Percentiles rank a stretch among this genome's conserved stretches.
These are phyloP conservation scores for Ancistrus triradiatus DNA, from an alignment of 2,113 vertebrate species.

Conservation along the genomic window DNA sequence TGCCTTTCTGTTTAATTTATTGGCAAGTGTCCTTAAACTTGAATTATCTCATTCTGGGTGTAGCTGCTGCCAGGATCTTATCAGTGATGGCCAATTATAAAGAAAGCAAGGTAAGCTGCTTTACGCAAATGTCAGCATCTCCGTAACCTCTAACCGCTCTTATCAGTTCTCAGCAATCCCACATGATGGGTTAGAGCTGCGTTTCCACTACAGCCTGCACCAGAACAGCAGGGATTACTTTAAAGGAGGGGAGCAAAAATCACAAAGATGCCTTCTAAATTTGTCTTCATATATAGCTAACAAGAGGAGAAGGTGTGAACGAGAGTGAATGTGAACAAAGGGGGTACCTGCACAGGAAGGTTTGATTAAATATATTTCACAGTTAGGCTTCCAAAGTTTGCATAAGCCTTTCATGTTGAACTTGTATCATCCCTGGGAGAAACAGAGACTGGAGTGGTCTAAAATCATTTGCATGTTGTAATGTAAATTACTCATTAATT, in stretches of 20 bases:
- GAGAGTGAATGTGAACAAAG: neutral
- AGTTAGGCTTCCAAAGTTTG: too few species aligned
- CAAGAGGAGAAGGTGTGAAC: neutral
- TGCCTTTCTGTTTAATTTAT: slow-evolving; percentile 30
- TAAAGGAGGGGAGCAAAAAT: neutral
- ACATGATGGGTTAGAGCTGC: slow-evolving; percentile 19
- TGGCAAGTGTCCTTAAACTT: slow-evolving; percentile 43
- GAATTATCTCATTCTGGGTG: slow-evolving; percentile 48
- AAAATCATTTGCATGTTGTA: too few species aligned
- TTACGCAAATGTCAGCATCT: slow-evolving; percentile 70
- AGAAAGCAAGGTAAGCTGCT: slow-evolving; percentile 54
- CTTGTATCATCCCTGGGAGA: too few species aligned
- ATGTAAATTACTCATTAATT: too few species aligned
- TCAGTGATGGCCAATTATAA: slow-evolving; percentile 68
- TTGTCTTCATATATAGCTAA: slow-evolving; percentile 1
- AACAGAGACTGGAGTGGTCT: too few species aligned
- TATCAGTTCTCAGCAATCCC: slow-evolving; percentile 48
- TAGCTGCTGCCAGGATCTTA: slow-evolving; percentile 63
- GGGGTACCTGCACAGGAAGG: neutral
- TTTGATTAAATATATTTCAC: too few species aligned
- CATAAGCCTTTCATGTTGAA: too few species aligned
- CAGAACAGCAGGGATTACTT: slow-evolving; percentile 2
- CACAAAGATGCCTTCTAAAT: neutral
- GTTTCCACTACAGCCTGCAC: slow-evolving; percentile 13
- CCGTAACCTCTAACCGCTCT: slow-evolving; percentile 58